Conservation (phyloP, 2,888 invertebrate genomes). For the Asteroscopus sphinx region DNA sequence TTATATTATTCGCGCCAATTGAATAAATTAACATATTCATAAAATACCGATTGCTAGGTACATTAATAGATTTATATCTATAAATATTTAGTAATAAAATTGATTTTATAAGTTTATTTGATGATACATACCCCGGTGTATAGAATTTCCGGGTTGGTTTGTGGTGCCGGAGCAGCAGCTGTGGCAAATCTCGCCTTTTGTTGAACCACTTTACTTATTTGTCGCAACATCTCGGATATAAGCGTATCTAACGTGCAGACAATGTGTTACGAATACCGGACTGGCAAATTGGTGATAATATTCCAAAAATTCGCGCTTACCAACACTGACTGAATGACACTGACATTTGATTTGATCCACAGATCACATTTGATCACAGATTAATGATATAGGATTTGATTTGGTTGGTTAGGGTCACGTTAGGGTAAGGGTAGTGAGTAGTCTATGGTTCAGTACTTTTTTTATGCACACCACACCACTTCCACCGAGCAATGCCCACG, state of each 20-base stretch:
- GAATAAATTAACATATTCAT: not conserved
- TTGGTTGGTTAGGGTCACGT: too few species aligned
- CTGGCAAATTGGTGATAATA: constrained; percentile 27
- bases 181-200: constrained; percentile 88
- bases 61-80: too few species aligned
- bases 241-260: constrained; percentile 8
- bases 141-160: constrained; percentile 92
- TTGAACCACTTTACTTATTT: constrained; percentile 67
- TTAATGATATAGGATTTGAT: too few species aligned
- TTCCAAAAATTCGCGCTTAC: constrained; percentile 44
- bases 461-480: too few species aligned
- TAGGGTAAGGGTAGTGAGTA: too few species aligned
- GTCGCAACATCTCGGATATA: constrained; percentile 48
- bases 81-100: too few species aligned
- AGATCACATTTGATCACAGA: too few species aligned
- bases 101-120: not conserved
- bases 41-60: not conserved
- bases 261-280: constrained; percentile 8
- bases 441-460: too few species aligned
- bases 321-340: too few species aligned
- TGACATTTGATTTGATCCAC: too few species aligned
- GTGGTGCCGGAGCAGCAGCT: constrained; percentile 92
- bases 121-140: constrained; percentile 92
- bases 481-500: too few species aligned
- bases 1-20: not conserved